Evolutionary conservation across 1,140 invertebrate genomes (phyloP), one percentile per base, ranked within the genome.

Genomic region (Aphelenchoides avenae): DNA sequence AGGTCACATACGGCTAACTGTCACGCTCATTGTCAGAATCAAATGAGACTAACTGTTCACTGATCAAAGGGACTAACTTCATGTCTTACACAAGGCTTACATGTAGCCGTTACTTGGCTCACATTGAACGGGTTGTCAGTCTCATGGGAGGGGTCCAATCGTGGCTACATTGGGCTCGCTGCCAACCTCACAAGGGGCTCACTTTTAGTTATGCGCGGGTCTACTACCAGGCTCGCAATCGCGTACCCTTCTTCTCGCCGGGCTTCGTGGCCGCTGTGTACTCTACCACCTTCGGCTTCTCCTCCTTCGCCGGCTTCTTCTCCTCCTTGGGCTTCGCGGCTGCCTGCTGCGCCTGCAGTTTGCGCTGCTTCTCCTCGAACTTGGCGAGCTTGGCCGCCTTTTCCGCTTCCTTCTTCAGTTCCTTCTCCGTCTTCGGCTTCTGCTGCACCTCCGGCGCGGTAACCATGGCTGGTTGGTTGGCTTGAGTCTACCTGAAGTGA

Each of bases 381-480:
- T 75, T 75, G 2, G 75, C 75, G 20, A 76, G 30, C 37, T 75
- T 75, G 3, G 57, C 75, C 4, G 66, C 62, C 48, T 76, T 76
- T 34, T 58, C 66, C 3, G 54, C 54, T 24, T 75, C 75, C 30
- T 77, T 76, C 34, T 73, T 65, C 34, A 77, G 34, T 41, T 75
- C 61, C 34, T 60, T 64, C 39, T 60, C 57, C 13, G 75, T 77
- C 52, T 75, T 77, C 5, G 66, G 60, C 29, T 65, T 66, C n/a
- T n/a, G n/a, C n/a, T n/a, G n/a, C n/a, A n/a, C n/a, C n/a, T n/a
- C n/a, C n/a, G n/a, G n/a, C n/a, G n/a, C n/a, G n/a, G n/a, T n/a
- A n/a, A n/a, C n/a, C n/a, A n/a, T n/a, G n/a, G n/a, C n/a, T n/a
- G n/a, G n/a, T n/a, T n/a, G n/a, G n/a, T n/a, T n/a, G n/a, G n/a